A percentile compares a stretch with the other conserved stretches of the same genome.
phyloP scores from a whole-genome alignment of 2,888 invertebrate species.

The Lasiommata megera region DNA sequence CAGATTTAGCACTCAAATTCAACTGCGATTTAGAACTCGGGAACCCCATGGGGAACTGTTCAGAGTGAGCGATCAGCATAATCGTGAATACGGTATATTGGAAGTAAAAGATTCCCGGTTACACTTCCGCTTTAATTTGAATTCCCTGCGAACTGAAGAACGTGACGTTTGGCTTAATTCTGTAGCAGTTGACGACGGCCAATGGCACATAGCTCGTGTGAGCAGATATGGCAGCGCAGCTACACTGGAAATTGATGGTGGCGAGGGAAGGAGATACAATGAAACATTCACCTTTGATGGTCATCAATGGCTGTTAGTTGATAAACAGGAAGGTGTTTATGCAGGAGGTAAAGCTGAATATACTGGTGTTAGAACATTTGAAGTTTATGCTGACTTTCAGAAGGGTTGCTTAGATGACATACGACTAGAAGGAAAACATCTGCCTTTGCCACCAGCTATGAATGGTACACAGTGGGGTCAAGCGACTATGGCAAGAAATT shows the following conservation, averaged over 20 bases:
- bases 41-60: conserved; percentile 97
- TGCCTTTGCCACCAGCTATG: conserved; percentile 96
- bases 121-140: conserved; percentile 95
- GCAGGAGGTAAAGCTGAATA: conserved; percentile 98
- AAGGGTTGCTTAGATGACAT: conserved; percentile 89
- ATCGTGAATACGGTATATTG: conserved; percentile 95
- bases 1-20: conserved; percentile 94
- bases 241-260: conserved; percentile 95
- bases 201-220: conserved; percentile 97
- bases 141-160: conserved; percentile 94
- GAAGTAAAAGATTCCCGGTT: conserved; percentile 94
- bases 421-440: conserved; percentile 95
- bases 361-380: conserved; percentile 95
- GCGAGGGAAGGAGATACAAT: conserved; percentile 95
- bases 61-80: conserved; percentile 96
- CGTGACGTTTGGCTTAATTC: conserved; percentile 94
- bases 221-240: conserved; percentile 96
- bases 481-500: conserved; percentile 95
- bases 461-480: conserved; percentile 98
- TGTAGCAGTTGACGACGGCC: conserved; percentile 95
- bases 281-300: conserved; percentile 95
- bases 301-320: conserved; percentile 95
- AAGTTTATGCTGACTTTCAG: conserved; percentile 96
- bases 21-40: conserved; percentile 95
- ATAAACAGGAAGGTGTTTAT: conserved; percentile 96